A percentile compares a stretch with the other conserved stretches of the same genome.
These are phyloP conservation scores for Molossus alvarezi DNA, from an alignment of 2,797 vertebrate genomes.

Conservation along the genomic window DNA sequence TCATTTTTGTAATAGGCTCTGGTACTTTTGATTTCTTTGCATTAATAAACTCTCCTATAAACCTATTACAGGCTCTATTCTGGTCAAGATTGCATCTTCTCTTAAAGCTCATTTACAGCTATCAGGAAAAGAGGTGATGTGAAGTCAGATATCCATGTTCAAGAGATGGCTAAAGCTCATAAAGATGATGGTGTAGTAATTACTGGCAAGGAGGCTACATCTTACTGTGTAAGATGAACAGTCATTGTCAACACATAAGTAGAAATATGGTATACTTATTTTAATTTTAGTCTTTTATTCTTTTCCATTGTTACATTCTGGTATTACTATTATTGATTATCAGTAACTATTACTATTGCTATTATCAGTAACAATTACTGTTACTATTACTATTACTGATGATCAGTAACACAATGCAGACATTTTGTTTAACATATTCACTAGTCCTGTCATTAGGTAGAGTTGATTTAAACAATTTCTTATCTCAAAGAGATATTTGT, in stretches of 20 bases:
- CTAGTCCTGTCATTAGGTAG: conserved; percentile 64
- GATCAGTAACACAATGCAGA: not conserved
- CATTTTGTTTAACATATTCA: conserved; percentile 66
- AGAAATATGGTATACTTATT: conserved; percentile 39
- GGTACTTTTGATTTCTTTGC: conserved; percentile 61
- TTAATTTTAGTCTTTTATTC: conserved; percentile 73
- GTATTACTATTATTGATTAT: conserved; percentile 27
- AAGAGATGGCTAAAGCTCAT: conserved; percentile 88
- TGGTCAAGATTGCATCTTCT: conserved; percentile 93
- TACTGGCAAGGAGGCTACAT: conserved; percentile 91
- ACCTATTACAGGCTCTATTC: conserved; percentile 92
- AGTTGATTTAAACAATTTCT: conserved; percentile 5
- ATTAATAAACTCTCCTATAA: conserved; percentile 74
- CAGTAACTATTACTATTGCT: too few relatives aligned
- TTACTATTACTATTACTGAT: too few relatives aligned
- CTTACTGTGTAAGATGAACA: conserved; percentile 65
- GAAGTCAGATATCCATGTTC: conserved; percentile 92
- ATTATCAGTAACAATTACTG: too few relatives aligned
- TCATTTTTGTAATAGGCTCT: conserved; percentile 15
- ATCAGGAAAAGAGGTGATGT: conserved; percentile 92
- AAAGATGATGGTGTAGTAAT: conserved; percentile 89
- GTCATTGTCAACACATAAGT: conserved; percentile 58
- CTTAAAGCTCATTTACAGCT: conserved; percentile 92
- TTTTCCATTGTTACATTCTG: conserved; percentile 63
- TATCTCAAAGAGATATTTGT: not conserved